Percentiles rank a stretch among this genome's conserved stretches.
These are phyloP conservation scores for Netelia inedita DNA, from an alignment of 2,888 invertebrate species.

Conservation along the genomic window DNA sequence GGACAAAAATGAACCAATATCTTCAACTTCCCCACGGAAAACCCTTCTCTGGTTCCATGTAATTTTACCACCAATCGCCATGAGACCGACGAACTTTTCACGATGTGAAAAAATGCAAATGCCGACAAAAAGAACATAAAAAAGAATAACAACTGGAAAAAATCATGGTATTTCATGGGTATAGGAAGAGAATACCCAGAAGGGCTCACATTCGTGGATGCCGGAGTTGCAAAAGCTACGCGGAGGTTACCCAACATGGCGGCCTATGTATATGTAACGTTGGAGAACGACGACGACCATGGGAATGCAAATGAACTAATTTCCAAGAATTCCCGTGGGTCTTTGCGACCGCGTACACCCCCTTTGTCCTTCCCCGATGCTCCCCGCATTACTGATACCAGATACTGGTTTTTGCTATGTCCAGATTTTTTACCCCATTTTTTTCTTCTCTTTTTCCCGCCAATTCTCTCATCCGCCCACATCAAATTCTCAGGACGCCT, in stretches of 20 bases:
- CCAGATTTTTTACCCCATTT: constrained; percentile 62
- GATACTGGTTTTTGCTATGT: constrained; percentile 18
- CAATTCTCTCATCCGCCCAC: constrained; percentile 41
- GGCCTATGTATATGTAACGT: constrained; percentile 2
- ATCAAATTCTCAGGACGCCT: constrained; percentile 51
- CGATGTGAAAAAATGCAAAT: constrained; percentile 60
- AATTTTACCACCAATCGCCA: constrained; percentile 43
- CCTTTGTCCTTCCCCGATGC: constrained; percentile 52
- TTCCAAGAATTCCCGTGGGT: constrained; percentile 76
- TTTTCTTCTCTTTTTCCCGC: constrained; percentile 42
- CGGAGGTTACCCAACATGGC: constrained; percentile 22
- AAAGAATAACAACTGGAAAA: constrained; percentile 33
- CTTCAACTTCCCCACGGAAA: constrained; percentile 11
- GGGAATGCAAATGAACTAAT: constrained; percentile 79
- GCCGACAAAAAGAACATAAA: constrained; percentile 7
- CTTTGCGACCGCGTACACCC: constrained; percentile 59
- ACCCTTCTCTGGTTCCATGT: constrained; percentile 30
- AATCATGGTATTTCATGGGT: constrained; percentile 39
- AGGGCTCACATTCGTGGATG: constrained; percentile 31
- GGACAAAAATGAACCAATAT: not conserved
- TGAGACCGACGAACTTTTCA: constrained; percentile 1
- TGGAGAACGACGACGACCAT: constrained; percentile 59
- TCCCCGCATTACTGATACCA: constrained; percentile 48
- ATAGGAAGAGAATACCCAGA: constrained; percentile 48
- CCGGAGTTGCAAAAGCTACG: constrained; percentile 50